Base-by-base conservation (phyloP, 2,888 invertebrate species). In the Dastarcus helophoroides region DNA sequence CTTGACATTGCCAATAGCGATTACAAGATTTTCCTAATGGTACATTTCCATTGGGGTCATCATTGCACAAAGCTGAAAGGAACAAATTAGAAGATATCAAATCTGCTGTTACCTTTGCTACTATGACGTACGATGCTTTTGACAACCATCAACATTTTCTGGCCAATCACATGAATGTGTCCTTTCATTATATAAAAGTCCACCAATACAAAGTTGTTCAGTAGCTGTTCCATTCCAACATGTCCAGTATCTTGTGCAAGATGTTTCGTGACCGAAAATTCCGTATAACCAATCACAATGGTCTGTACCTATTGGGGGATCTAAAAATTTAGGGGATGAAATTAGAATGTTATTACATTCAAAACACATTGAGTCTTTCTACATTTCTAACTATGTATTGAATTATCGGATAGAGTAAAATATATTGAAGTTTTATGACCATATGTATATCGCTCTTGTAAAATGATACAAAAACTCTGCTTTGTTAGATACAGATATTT, bases 141-240 rank as follows among this genome's bases (percentile, higher is more conserved):
- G 89, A 55, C 90, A 90, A 31, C 89, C 89, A 31, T 84, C 86
- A 1, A 90, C 89, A 56, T 89, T 88, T 53, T 89, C 88, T 1
- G 90, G 90, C 89, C 89, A 90, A 61, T 90, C 90, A 58, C 90
- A 90, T 26, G 88, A 85, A 58, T 89, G 84, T 0, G 86, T 82
- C 48, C 79, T 75, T 62, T 90, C 89, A 56, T 89, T 89, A 69
- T 89, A 90, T 14, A 90, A 69, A 25, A 90, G 71, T 1, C 89
- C 89, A 13, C 89, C 89, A 51, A 89, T 89, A 62, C 90, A 90
- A 30, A 88, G 75, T 59, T 90, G 89, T 54, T 90, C 89, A 0
- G 86, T 88, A 7, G 88, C 82, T 0, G 90, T 90, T 9, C 89
- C 89, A 60, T 90, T 90, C 90, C 89, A 90, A 59, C 90, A 90